These are phyloP conservation scores for Actinia equina DNA, from an alignment of 64 coral and sea anemone species.

Conservation along the genomic window DNA sequence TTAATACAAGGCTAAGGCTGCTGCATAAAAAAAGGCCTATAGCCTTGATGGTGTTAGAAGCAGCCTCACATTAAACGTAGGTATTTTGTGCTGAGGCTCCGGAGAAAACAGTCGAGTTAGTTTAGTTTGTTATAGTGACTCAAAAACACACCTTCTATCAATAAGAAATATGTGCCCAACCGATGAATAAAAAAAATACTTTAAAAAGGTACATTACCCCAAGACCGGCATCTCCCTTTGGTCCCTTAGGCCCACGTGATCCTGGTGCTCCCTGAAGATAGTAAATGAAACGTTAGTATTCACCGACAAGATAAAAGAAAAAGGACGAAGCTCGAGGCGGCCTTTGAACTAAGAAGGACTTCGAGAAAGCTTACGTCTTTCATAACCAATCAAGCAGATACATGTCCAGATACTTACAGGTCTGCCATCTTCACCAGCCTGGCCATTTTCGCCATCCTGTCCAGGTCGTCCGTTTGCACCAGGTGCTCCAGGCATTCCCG, in stretches of 20 bases:
- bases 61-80: no score
- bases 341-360: no score
- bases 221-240: slow-evolving; percentile 18
- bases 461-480: slow-evolving; percentile 25
- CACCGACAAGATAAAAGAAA: background rate
- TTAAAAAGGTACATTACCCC: background rate
- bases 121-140: no score
- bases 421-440: slow-evolving; percentile 22
- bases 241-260: slow-evolving; percentile 3
- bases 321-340: background rate
- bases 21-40: no score
- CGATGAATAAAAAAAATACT: background rate
- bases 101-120: no score
- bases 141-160: no score
- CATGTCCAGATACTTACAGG: background rate
- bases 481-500: slow-evolving; percentile 42
- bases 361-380: no score
- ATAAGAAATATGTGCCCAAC: no score
- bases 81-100: no score
- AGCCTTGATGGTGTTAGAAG: no score
- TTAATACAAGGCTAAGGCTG: no score
- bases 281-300: background rate
- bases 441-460: slow-evolving; percentile 18
- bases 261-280: slow-evolving; percentile 31
- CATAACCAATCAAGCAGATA: background rate